phyloP scores from a whole-genome alignment of 37 sponge, comb jelly and placozoan species.

The Corticium candelabrum region DNA sequence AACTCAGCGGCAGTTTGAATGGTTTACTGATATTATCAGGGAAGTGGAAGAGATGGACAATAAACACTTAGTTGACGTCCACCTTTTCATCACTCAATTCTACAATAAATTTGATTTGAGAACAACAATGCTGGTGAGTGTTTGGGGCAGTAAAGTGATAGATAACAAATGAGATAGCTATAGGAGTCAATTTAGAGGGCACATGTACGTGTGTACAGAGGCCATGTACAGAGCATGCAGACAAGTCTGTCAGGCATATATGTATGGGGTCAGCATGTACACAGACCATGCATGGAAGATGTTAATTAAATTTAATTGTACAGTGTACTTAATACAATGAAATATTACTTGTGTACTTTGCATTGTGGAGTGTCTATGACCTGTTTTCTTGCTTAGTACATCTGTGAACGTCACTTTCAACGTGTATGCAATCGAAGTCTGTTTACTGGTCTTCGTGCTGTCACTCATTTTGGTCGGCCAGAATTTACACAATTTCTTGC shows the following conservation, averaged over 20 bases:
- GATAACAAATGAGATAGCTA: no score
- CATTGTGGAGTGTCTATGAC: background rate
- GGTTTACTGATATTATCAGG: slow-evolving; percentile 88
- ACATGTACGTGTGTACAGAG: no score
- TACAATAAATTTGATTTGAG: slow-evolving; percentile 94
- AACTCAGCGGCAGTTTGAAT: slow-evolving; percentile 93
- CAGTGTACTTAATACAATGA: no score
- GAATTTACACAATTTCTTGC: slow-evolving; percentile 84
- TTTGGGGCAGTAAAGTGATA: background rate
- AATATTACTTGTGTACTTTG: no score
- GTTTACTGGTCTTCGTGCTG: slow-evolving; percentile 85
- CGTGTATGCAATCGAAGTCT: slow-evolving; percentile 75
- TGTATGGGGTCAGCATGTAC: no score
- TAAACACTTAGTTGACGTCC: slow-evolving; percentile 64
- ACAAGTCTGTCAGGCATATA: no score
- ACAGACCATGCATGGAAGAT: no score
- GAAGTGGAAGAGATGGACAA: slow-evolving; percentile 84
- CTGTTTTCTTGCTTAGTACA: slow-evolving; percentile 44
- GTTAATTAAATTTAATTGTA: no score
- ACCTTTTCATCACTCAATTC: slow-evolving; percentile 95
- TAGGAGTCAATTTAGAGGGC: no score
- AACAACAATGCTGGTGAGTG: slow-evolving; percentile 89
- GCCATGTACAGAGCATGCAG: no score
- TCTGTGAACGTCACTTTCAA: slow-evolving; percentile 98
- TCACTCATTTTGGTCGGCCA: slow-evolving; percentile 95